A percentile compares a stretch with the other conserved stretches of the same genome.
Conservation (phyloP, 2,797 vertebrate species). For the Sorex maritimensis region DNA sequence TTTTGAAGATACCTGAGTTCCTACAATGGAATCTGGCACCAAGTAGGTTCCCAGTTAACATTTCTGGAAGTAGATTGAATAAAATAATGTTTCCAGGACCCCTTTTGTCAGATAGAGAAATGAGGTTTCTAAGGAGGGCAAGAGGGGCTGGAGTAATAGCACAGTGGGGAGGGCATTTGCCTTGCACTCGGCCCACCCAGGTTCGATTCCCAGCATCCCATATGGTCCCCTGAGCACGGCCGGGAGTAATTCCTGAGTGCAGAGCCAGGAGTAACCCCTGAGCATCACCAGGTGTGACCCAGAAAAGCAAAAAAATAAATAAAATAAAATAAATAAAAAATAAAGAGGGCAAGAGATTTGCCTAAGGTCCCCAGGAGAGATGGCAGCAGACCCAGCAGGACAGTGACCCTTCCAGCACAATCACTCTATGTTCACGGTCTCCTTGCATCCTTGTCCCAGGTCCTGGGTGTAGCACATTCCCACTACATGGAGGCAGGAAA, state of each 20-base stretch:
- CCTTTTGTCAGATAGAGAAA: background rate
- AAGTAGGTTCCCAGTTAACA: slow-evolving; percentile 14
- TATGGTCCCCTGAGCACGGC: too few relatives aligned
- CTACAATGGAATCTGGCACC: background rate
- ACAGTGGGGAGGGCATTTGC: too few relatives aligned
- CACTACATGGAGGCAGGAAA: background rate
- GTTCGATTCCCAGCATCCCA: too few relatives aligned
- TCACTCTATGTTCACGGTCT: too few relatives aligned
- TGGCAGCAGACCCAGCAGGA: background rate
- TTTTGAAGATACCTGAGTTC: background rate
- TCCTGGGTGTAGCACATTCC: background rate
- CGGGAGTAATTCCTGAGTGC: too few relatives aligned
- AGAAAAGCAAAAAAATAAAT: too few relatives aligned
- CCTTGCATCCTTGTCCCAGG: background rate
- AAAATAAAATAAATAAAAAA: too few relatives aligned
- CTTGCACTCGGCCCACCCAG: too few relatives aligned
- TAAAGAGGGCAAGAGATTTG: background rate
- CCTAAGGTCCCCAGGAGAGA: background rate
- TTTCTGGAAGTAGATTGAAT: slow-evolving; percentile 41
- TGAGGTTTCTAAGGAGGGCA: background rate
- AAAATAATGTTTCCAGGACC: background rate
- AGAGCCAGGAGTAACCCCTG: too few relatives aligned
- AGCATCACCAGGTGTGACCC: too few relatives aligned
- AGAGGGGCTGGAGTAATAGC: too few relatives aligned
- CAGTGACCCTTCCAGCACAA: background rate